These are phyloP conservation scores for Xylocopa sonorina DNA, from an alignment of 1,140 invertebrate genomes.

Conservation along the genomic window DNA sequence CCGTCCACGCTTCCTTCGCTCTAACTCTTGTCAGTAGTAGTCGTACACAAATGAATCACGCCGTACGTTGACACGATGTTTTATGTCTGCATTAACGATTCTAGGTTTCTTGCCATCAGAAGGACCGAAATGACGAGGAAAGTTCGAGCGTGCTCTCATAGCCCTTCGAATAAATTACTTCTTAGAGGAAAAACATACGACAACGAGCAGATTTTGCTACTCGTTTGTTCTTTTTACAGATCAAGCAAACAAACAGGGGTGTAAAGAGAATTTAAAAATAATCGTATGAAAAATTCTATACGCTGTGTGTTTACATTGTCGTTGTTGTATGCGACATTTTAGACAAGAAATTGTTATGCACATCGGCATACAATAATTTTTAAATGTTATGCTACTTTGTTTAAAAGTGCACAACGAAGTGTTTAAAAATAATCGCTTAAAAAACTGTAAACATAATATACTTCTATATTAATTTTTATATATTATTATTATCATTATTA, in stretches of 20 bases:
- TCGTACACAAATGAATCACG: conserved; percentile 7
- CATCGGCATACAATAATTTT: too few species aligned
- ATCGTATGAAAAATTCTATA: not conserved
- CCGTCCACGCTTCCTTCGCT: not conserved
- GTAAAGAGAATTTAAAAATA: conserved; percentile 2
- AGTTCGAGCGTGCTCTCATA: not conserved
- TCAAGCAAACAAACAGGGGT: not conserved
- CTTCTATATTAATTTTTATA: too few species aligned
- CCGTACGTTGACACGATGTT: not conserved
- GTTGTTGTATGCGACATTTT: not conserved
- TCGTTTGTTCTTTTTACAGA: too few species aligned
- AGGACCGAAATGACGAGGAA: not conserved
- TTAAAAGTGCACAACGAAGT: not conserved
- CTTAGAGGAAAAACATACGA: too few species aligned
- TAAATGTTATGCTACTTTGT: not conserved
- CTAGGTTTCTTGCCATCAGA: not conserved
- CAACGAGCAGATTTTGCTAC: not conserved
- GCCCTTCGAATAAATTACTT: not conserved
- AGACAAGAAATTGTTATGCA: not conserved
- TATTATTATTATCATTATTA: too few species aligned
- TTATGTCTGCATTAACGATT: not conserved
- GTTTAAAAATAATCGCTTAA: not conserved
- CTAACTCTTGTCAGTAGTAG: too few species aligned
- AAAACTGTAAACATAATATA: not conserved
- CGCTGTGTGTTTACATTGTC: not conserved